Conservation (phyloP, 2,888 invertebrate genomes). For the Drosophila pegasa region DNA sequence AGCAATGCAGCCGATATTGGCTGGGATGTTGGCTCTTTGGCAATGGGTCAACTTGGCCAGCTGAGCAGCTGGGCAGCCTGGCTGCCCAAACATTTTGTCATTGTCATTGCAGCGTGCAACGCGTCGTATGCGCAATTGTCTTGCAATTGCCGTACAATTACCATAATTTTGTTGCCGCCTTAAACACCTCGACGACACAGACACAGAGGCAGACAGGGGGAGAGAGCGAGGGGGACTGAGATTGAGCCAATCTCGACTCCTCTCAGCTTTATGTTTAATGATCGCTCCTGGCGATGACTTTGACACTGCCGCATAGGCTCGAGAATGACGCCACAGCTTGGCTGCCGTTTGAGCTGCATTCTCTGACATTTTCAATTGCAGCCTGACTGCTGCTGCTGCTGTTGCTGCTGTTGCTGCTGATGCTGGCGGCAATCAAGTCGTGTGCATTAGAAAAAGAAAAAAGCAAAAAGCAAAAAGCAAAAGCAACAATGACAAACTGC, state of each 20-base stretch:
- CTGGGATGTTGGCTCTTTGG: slow-evolving; percentile 17
- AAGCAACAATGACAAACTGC: slow-evolving; percentile 21
- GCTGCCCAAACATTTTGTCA: slow-evolving; percentile 46
- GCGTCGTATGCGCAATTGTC: slow-evolving; percentile 47
- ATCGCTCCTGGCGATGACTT: slow-evolving; percentile 38
- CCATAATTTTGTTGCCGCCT: slow-evolving; percentile 52
- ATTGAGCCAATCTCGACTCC: neutral
- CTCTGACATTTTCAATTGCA: slow-evolving; percentile 40
- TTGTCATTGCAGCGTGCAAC: slow-evolving; percentile 44
- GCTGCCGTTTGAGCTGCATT: slow-evolving; percentile 20
- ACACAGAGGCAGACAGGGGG: neutral
- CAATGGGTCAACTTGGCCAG: slow-evolving; percentile 13
- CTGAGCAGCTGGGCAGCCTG: neutral
- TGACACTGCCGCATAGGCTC: slow-evolving; percentile 32
- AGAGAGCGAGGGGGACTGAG: neutral
- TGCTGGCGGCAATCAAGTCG: slow-evolving; percentile 13
- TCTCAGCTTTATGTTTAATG: slow-evolving; percentile 34
- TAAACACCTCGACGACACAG: slow-evolving; percentile 33
- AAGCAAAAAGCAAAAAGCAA: neutral
- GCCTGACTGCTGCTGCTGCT: slow-evolving; percentile 5
- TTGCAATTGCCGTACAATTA: slow-evolving; percentile 54
- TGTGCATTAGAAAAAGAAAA: neutral
- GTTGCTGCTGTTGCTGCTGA: neutral
- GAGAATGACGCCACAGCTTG: slow-evolving; percentile 31
- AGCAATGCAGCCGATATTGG: slow-evolving; percentile 23